phyloP scores from a whole-genome alignment of 2,113 vertebrate species.

The Cryptotis parvus region DNA sequence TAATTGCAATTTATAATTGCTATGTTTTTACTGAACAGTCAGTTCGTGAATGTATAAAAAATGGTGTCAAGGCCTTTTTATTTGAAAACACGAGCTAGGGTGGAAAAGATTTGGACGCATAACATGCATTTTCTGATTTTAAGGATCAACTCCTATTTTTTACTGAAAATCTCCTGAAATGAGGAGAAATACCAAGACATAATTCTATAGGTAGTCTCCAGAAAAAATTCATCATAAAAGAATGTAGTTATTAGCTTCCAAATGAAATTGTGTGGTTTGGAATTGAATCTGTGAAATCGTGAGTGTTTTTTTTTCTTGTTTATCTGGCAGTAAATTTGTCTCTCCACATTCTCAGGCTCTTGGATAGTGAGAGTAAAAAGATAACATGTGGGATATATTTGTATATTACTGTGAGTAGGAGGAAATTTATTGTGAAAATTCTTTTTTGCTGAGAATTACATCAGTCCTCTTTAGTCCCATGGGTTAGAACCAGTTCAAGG shows the following conservation, averaged over 20 bases:
- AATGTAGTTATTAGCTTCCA: neutral
- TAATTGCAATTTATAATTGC: neutral
- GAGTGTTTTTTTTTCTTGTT: neutral
- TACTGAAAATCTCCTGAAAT: neutral
- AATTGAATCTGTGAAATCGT: neutral
- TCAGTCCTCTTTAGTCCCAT: neutral
- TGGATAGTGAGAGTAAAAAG: neutral
- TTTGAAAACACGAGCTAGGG: neutral
- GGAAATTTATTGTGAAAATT: neutral
- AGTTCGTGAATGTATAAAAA: neutral
- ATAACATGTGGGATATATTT: neutral
- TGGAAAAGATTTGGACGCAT: neutral
- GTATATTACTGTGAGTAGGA: neutral
- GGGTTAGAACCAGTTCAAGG: neutral
- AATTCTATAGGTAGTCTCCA: neutral
- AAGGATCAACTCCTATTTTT: neutral
- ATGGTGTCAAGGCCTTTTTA: neutral
- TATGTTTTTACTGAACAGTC: conserved; percentile 4
- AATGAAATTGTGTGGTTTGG: neutral
- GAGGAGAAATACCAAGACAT: neutral
- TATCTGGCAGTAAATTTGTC: neutral
- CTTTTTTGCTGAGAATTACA: neutral
- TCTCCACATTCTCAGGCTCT: neutral
- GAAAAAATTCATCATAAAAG: neutral
- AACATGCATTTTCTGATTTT: neutral